Evolutionary conservation across 2,113 vertebrate species (phyloP), one percentile per base, ranked within the genome.

Genomic region (Gasterosteus nipponicus): DNA sequence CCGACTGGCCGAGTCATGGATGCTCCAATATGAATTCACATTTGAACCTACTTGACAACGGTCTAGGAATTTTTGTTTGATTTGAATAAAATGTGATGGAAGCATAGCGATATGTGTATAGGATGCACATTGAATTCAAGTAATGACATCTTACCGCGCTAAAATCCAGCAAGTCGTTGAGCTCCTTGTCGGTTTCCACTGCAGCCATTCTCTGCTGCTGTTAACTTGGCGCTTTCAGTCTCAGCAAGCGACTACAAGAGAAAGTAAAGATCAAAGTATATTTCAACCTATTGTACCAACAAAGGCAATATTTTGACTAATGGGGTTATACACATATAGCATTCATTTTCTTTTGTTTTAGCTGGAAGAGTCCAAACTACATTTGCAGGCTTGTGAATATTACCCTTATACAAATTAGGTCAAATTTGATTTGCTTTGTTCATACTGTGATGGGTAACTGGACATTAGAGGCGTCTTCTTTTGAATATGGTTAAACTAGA

Each of bases 141-240:
- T 56, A 77, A 69, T 82, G 58, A 73, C 35, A 78, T 85, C 97
- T 98, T 93, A 99, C 98, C 95, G 96, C 96, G 77, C 95, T 99
- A 94, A 99, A 99, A 94, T 99, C 98, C 94, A 99, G 94, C 85
- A 99, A 95, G 87, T 99, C 98, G 83, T 95, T 98, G 89, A 99
- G 96, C 89, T 99, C 98, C 94, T 98, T 97, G 95, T 99, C 98
- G 0, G 95, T 97, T 92, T 96, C 97, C 93, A 96, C 97, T 47
- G 96, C 94, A 87, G 96, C 95, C 97, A 99, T 98, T 92, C 96
- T 96, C 92, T 95, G 95, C 72, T 94, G 94, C 91, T 83, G 81
- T 82, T 89, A 82, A 87, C 90, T 96, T 93, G 96, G 95, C 85
- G 90, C 95, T 93, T 90, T 90, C 78, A 85, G 93, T 94, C 92